Evolutionary conservation across 2,888 invertebrate species (phyloP).

Genomic region (Meliscaeva auricollis): DNA sequence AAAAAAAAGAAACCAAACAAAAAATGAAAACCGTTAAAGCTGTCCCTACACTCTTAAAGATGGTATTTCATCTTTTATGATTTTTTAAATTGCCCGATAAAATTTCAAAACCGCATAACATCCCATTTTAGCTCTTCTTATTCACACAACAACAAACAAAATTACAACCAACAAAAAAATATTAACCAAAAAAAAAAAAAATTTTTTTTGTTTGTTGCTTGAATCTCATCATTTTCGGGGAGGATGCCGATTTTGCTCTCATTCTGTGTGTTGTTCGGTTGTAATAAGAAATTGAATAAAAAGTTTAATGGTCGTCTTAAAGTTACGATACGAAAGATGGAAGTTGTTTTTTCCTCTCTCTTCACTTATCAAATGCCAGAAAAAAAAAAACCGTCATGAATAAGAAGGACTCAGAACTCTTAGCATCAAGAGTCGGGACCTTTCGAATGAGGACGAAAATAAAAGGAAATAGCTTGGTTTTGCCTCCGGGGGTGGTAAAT

Average conservation of each 20-base stretch:
- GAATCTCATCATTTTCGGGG: background rate
- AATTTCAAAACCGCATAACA: constrained; percentile 74
- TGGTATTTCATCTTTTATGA: constrained; percentile 73
- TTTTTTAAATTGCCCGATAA: constrained; percentile 74
- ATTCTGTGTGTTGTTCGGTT: constrained; percentile 14
- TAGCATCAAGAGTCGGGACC: background rate
- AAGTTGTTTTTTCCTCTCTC: constrained; percentile 34
- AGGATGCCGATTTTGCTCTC: constrained; percentile 6
- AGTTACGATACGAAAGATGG: constrained; percentile 56
- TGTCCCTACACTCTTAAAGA: constrained; percentile 43
- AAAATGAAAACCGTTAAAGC: constrained; percentile 23
- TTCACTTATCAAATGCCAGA: too few species aligned
- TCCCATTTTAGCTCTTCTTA: constrained; percentile 59
- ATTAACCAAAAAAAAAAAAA: background rate
- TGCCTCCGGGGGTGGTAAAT: constrained; percentile 29
- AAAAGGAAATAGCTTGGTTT: constrained; percentile 2
- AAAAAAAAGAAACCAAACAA: background rate
- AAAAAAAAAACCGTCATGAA: background rate
- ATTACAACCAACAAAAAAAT: background rate
- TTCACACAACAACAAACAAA: constrained; percentile 12
- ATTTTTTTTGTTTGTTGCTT: constrained; percentile 28
- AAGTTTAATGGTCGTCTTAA: constrained; percentile 63
- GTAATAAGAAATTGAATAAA: constrained; percentile 66
- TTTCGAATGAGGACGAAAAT: background rate
- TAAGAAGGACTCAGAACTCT: background rate